Percentiles rank a stretch among this genome's conserved stretches.
These are phyloP conservation scores for Actinernus sp. DNA, from an alignment of 92 coral and sea anemone genomes.

Conservation along the genomic window DNA sequence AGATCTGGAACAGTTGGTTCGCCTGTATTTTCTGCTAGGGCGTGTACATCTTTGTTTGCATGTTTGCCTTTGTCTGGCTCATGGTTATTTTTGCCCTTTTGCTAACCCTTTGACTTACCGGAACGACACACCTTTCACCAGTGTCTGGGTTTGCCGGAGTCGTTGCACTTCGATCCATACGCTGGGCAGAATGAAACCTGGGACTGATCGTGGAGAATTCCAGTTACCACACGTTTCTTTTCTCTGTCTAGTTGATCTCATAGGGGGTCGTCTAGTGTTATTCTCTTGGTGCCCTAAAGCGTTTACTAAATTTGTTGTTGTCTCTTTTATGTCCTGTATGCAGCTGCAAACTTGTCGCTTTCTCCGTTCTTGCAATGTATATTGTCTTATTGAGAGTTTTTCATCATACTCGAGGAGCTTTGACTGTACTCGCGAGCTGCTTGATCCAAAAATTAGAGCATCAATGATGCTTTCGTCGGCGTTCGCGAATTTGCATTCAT, in stretches of 20 bases:
- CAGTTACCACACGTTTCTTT: too few relatives aligned
- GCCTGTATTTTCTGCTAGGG: neutral
- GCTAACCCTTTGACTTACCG: constrained; percentile 3
- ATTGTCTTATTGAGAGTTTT: too few relatives aligned
- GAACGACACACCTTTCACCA: constrained; percentile 62
- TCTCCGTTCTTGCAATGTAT: constrained; percentile 62
- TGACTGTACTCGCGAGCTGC: constrained; percentile 52
- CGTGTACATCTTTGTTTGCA: constrained; percentile 1
- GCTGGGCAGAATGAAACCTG: too few relatives aligned
- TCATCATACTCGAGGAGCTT: constrained; percentile 33
- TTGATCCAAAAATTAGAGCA: constrained; percentile 53
- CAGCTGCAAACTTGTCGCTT: constrained; percentile 47
- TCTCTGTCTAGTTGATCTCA: too few relatives aligned
- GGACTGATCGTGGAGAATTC: too few relatives aligned
- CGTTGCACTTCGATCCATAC: constrained; percentile 32
- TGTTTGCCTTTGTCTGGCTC: neutral
- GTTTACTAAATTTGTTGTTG: too few relatives aligned
- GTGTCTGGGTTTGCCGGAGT: constrained; percentile 44
- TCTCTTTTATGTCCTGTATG: too few relatives aligned
- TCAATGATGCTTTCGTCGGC: constrained; percentile 49
- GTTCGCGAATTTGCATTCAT: constrained; percentile 53
- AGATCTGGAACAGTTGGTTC: constrained; percentile 9
- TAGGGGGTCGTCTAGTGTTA: too few relatives aligned
- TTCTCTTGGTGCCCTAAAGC: too few relatives aligned
- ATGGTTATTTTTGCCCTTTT: neutral